These are phyloP conservation scores for Adela reaumurella DNA, from an alignment of 2,888 invertebrate species.

Conservation along the genomic window DNA sequence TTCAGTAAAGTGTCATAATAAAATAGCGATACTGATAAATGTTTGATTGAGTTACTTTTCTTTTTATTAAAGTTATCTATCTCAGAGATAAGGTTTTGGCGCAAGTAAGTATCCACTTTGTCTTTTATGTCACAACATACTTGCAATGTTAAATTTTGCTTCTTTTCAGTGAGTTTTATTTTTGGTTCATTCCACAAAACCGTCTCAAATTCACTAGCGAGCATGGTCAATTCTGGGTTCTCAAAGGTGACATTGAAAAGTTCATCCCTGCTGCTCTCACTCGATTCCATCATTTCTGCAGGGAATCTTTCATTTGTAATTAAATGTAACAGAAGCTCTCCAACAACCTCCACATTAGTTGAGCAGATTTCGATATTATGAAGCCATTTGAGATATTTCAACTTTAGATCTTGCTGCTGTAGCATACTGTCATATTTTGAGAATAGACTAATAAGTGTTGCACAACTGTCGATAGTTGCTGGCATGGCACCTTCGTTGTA, in stretches of 20 bases:
- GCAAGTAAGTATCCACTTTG: slow-evolving; percentile 16
- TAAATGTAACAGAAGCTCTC: slow-evolving; percentile 27
- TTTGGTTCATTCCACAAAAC: slow-evolving; percentile 13
- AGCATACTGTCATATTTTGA: slow-evolving; percentile 34
- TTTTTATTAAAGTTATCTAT: background rate
- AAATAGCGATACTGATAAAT: slow-evolving; percentile 18
- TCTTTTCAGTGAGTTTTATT: background rate
- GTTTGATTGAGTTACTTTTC: slow-evolving; percentile 5
- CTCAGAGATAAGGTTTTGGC: background rate
- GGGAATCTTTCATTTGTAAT: slow-evolving; percentile 28
- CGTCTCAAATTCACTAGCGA: slow-evolving; percentile 36
- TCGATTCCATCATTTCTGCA: background rate
- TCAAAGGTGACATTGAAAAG: slow-evolving; percentile 27
- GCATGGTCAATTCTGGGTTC: slow-evolving; percentile 27
- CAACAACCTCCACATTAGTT: slow-evolving; percentile 16
- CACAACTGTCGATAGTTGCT: slow-evolving; percentile 26
- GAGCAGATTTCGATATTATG: slow-evolving; percentile 18
- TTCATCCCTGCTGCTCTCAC: background rate
- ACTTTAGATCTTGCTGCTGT: slow-evolving; percentile 22
- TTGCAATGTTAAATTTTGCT: slow-evolving; percentile 3
- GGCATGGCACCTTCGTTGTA: slow-evolving; percentile 42
- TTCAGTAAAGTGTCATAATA: slow-evolving; percentile 26
- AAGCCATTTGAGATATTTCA: slow-evolving; percentile 31
- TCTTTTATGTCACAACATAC: slow-evolving; percentile 18
- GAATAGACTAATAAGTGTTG: slow-evolving; percentile 27